Evolutionary conservation across 1,140 invertebrate genomes (phyloP).

Genomic region (Polypedilum vanderplanki): DNA sequence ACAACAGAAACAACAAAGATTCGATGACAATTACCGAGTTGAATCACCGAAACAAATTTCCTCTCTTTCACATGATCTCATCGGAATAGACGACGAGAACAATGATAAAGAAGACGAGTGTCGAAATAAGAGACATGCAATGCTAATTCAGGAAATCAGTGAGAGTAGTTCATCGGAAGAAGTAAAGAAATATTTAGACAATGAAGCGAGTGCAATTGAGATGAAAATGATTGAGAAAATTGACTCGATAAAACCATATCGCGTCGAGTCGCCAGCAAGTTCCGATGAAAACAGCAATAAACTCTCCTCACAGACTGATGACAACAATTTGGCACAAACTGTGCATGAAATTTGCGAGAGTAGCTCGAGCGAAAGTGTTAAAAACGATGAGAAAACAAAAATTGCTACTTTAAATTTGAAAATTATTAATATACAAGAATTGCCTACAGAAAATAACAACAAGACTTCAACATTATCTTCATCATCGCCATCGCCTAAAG

Average conservation of each 20-base stretch:
- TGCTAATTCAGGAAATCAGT: conserved; percentile 21
- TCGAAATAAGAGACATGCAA: conserved; percentile 1
- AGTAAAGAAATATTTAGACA: background rate
- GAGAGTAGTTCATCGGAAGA: conserved; percentile 21
- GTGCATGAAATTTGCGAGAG: conserved; percentile 7
- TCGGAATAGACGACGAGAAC: background rate
- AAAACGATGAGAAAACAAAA: background rate
- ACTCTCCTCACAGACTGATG: background rate
- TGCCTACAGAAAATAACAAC: background rate
- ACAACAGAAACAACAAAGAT: background rate
- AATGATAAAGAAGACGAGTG: background rate
- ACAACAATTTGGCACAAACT: background rate
- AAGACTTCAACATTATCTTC: background rate
- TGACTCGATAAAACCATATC: background rate
- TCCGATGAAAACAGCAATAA: background rate
- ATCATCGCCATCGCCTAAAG: background rate
- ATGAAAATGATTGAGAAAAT: conserved; percentile 6
- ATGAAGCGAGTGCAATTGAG: conserved; percentile 6
- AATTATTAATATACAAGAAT: background rate
- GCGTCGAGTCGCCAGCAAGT: background rate
- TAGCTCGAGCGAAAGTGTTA: conserved; percentile 5
- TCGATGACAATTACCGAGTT: conserved; percentile 26
- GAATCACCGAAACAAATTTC: conserved; percentile 20
- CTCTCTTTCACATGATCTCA: background rate
- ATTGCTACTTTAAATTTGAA: background rate